A percentile compares a stretch with the other conserved stretches of the same genome.
These are phyloP conservation scores for Aelia acuminata DNA, from an alignment of 2,888 invertebrate species.

Conservation along the genomic window DNA sequence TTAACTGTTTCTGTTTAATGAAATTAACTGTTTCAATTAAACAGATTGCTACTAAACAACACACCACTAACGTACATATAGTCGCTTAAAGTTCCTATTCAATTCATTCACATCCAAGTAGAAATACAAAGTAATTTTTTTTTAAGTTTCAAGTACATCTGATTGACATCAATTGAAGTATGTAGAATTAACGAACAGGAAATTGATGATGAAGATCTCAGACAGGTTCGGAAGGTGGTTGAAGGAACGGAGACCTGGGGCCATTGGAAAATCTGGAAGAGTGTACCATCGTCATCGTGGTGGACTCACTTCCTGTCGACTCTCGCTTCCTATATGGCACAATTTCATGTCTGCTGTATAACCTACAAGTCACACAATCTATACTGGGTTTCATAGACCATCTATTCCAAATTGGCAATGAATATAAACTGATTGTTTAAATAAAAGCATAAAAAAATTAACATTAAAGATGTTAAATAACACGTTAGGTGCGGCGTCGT, in stretches of 20 bases:
- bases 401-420: neutral
- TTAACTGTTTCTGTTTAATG: no score
- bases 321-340: slow-evolving; percentile 65
- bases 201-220: slow-evolving; percentile 14
- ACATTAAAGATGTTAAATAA: no score
- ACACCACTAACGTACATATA: no score
- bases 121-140: neutral
- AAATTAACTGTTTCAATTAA: no score
- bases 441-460: no score
- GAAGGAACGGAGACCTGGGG: slow-evolving; percentile 63
- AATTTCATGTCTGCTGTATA: slow-evolving; percentile 64
- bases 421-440: neutral
- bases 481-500: no score
- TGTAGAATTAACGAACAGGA: neutral
- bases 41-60: no score
- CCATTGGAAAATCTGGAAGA: slow-evolving; percentile 63
- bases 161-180: neutral
- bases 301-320: slow-evolving; percentile 66
- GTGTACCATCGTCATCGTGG: slow-evolving; percentile 66
- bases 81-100: neutral
- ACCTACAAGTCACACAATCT: slow-evolving; percentile 61
- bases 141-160: neutral
- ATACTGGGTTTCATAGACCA: slow-evolving; percentile 47
- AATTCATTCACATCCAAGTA: neutral
- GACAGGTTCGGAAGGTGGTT: slow-evolving; percentile 61